Conservation (phyloP, 2,888 invertebrate genomes). For the Hirtodrosophila confusa region DNA sequence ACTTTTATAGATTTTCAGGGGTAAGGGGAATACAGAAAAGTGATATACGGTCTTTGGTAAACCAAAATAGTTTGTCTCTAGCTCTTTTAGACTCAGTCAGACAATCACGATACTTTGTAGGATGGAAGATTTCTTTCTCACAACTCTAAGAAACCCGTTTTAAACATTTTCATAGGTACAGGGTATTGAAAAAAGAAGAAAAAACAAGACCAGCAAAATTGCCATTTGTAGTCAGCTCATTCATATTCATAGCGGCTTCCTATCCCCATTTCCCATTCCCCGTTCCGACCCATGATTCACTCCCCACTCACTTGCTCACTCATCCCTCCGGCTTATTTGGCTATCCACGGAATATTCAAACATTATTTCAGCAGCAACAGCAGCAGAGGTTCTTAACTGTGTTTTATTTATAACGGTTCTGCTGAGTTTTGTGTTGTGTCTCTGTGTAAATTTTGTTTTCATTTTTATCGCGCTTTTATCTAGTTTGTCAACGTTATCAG, state of each 20-base stretch:
- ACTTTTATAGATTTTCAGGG: too few species aligned
- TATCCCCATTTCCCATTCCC: neutral
- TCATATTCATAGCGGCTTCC: conserved; percentile 62
- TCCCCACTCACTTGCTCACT: neutral
- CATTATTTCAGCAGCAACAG: conserved; percentile 26
- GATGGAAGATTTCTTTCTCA: too few species aligned
- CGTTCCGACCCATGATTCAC: neutral
- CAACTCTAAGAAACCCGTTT: too few species aligned
- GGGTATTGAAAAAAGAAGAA: conserved; percentile 25
- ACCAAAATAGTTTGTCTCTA: too few species aligned
- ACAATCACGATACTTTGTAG: too few species aligned
- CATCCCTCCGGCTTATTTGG: conserved; percentile 28
- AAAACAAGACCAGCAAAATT: conserved; percentile 23
- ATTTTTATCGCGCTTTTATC: conserved; percentile 76
- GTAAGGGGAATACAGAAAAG: too few species aligned
- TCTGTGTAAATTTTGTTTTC: conserved; percentile 57
- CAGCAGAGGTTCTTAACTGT: conserved; percentile 38
- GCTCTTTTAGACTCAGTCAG: too few species aligned
- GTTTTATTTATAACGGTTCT: conserved; percentile 71
- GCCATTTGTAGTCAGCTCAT: conserved; percentile 53
- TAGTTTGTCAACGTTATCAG: conserved; percentile 76
- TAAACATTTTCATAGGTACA: neutral
- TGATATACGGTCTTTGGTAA: too few species aligned
- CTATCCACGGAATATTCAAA: conserved; percentile 46
- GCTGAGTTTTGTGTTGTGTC: conserved; percentile 19